A percentile compares a stretch with the other conserved stretches of the same genome.
Evolutionary conservation across 2,113 vertebrate species (phyloP).

Genomic region (Dipodomys merriami): DNA sequence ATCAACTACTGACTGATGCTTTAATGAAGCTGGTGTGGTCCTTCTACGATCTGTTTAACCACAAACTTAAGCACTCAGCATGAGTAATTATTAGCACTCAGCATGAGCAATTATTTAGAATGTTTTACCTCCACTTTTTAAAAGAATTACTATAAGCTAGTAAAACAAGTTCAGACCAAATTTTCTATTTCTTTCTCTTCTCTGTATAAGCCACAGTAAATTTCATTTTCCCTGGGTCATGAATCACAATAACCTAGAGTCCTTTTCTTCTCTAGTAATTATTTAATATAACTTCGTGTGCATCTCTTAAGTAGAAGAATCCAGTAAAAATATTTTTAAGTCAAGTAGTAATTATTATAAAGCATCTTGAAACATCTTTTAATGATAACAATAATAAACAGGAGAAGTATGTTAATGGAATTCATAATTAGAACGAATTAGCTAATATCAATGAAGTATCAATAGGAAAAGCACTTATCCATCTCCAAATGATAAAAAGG

Average conservation of each 20-base stretch:
- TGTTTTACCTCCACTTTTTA: neutral
- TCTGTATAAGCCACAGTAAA: neutral
- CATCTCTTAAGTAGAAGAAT: neutral
- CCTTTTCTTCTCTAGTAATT: slow-evolving; percentile 12
- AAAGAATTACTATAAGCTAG: neutral
- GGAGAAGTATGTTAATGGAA: neutral
- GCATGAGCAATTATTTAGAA: neutral
- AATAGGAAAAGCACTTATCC: neutral
- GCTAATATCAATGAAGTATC: neutral
- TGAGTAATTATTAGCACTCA: slow-evolving; percentile 1
- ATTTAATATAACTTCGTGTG: neutral
- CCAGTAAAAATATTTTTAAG: slow-evolving; percentile 33
- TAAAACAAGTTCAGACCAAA: neutral
- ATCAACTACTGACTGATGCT: neutral
- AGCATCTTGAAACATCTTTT: neutral
- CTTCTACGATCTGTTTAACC: neutral
- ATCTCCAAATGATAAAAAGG: neutral
- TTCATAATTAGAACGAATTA: neutral
- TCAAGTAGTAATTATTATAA: neutral
- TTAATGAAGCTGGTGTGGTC: slow-evolving; percentile 11
- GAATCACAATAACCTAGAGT: neutral
- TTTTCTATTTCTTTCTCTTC: neutral
- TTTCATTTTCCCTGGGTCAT: neutral
- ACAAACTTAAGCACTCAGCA: neutral
- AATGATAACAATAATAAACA: neutral